A percentile compares a stretch with the other conserved stretches of the same genome.
Evolutionary conservation across 2,888 invertebrate species (phyloP).

Genomic region (Podotricha telesiphe): DNA sequence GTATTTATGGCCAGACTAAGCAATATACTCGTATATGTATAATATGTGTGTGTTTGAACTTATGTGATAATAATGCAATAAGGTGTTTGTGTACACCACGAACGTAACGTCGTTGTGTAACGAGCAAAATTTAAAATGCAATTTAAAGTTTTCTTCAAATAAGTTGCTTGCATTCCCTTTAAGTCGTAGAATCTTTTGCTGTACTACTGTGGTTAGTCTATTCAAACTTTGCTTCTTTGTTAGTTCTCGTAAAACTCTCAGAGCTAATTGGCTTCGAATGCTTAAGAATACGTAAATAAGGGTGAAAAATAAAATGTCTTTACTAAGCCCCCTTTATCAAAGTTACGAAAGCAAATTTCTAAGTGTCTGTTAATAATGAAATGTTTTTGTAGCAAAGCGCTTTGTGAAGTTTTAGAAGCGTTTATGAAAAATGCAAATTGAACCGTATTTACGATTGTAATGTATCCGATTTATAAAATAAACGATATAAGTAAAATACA

Average conservation of each 20-base stretch:
- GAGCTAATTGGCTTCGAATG: slow-evolving; percentile 58
- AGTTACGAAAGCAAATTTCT: slow-evolving; percentile 35
- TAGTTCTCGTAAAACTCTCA: slow-evolving; percentile 57
- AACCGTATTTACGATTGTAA: slow-evolving; percentile 4
- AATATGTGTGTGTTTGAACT: slow-evolving; percentile 14
- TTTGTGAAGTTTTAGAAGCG: slow-evolving; percentile 10
- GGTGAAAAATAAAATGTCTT: slow-evolving; percentile 40
- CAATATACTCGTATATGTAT: no score
- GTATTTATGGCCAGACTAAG: no score
- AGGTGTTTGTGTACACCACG: slow-evolving; percentile 49
- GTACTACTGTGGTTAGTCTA: slow-evolving; percentile 67
- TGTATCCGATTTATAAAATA: not conserved
- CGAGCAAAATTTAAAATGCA: slow-evolving; percentile 78
- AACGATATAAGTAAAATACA: not conserved
- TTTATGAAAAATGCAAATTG: slow-evolving; percentile 2
- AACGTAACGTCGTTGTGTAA: slow-evolving; percentile 68
- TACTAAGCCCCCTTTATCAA: slow-evolving; percentile 34
- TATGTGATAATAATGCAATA: slow-evolving; percentile 37
- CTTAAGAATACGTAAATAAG: slow-evolving; percentile 48
- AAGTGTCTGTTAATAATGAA: slow-evolving; percentile 36
- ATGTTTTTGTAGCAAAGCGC: slow-evolving; percentile 26
- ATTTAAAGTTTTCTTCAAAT: slow-evolving; percentile 77
- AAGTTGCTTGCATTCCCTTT: slow-evolving; percentile 77
- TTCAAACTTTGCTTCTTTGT: slow-evolving; percentile 66
- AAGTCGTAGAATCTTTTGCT: slow-evolving; percentile 66